Evolutionary conservation across 1,140 invertebrate genomes (phyloP).

Genomic region (Lepidurus arcticus): DNA sequence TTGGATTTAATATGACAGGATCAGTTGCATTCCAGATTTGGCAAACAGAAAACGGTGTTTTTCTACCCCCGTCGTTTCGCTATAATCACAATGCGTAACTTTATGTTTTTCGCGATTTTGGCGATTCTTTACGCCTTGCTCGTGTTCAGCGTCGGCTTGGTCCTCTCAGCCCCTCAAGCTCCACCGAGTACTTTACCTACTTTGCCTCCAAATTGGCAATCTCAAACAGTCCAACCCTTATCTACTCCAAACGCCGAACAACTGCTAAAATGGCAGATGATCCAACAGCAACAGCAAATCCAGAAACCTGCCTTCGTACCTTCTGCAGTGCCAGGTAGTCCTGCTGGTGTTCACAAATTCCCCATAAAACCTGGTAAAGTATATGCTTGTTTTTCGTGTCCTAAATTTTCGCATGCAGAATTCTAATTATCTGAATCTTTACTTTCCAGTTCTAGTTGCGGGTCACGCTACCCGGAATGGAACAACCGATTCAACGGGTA

Average conservation of each 20-base stretch:
- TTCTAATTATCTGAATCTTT: neutral
- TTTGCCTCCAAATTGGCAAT: neutral
- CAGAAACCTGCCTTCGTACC: neutral
- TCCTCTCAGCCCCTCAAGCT: neutral
- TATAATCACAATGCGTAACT: neutral
- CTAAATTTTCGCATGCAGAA: neutral
- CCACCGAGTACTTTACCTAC: neutral
- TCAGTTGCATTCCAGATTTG: neutral
- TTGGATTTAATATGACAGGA: neutral
- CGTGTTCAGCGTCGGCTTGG: neutral
- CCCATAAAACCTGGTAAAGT: neutral
- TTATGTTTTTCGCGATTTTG: neutral
- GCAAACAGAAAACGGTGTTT: neutral
- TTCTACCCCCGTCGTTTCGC: neutral
- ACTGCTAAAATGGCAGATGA: neutral
- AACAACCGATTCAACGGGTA: neutral
- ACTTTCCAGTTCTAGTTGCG: neutral
- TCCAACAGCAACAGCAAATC: neutral
- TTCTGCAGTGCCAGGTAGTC: neutral
- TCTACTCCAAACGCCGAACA: neutral
- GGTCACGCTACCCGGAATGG: neutral
- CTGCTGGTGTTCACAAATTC: neutral
- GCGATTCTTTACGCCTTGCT: neutral
- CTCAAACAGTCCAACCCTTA: neutral
- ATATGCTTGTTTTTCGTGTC: neutral